These are phyloP conservation scores for Burhinus oedicnemus DNA, from an alignment of 2,113 vertebrate species.

Conservation along the genomic window DNA sequence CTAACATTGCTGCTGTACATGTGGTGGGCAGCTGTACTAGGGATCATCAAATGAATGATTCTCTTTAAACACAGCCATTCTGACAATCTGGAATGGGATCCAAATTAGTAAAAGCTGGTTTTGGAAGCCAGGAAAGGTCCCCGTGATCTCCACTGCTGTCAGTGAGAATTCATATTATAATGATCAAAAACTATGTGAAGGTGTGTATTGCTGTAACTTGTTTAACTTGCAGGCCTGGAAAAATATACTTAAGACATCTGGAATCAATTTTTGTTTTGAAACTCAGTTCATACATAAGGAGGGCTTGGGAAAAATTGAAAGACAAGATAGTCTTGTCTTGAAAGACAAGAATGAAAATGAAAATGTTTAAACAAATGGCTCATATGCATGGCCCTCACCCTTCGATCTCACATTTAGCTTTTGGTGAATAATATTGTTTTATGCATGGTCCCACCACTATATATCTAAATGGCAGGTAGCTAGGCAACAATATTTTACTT, in stretches of 20 bases:
- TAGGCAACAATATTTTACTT: not conserved
- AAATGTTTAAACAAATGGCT: not conserved
- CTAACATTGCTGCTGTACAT: not conserved
- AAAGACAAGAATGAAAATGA: not conserved
- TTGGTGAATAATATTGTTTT: not conserved
- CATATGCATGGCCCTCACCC: not conserved
- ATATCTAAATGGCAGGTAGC: not conserved
- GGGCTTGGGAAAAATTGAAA: not conserved
- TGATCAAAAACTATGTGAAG: conserved; percentile 28
- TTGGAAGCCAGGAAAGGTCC: not conserved
- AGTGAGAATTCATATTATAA: not conserved
- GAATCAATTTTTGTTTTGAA: conserved; percentile 67
- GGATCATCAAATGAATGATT: not conserved
- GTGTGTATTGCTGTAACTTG: conserved; percentile 22
- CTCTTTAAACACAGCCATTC: not conserved
- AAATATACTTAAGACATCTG: conserved; percentile 67
- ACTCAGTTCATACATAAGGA: conserved; percentile 17
- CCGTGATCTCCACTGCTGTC: not conserved
- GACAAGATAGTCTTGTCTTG: not conserved
- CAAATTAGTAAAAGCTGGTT: conserved; percentile 22
- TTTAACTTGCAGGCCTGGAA: conserved; percentile 39
- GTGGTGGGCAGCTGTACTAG: conserved; percentile 43
- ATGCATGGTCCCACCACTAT: not conserved
- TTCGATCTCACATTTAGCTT: not conserved
- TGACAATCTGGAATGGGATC: not conserved